Percentiles rank a stretch among this genome's conserved stretches.
phyloP scores from a whole-genome alignment of 2,113 vertebrate genomes.

The Oreochromis spilurus region DNA sequence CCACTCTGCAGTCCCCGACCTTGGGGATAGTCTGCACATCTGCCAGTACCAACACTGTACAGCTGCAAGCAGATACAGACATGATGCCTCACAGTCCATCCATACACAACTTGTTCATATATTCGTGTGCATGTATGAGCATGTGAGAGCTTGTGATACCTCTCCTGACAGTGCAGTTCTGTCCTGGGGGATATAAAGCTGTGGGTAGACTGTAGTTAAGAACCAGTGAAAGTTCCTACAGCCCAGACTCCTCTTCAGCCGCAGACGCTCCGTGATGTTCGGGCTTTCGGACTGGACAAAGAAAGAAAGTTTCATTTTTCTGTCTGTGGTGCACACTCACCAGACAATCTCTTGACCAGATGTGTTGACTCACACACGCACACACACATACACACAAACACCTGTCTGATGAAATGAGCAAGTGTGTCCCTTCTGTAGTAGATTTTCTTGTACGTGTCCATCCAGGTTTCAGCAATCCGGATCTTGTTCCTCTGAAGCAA shows the following conservation, averaged over 20 bases:
- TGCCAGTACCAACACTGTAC: conserved; percentile 78
- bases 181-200: conserved; percentile 72
- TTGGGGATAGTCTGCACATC: conserved; percentile 77
- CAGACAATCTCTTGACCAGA: background rate
- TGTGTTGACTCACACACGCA: background rate
- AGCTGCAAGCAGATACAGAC: conserved; percentile 72
- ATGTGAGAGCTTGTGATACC: conserved; percentile 56
- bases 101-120: background rate
- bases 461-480: conserved; percentile 83
- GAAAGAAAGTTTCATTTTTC: background rate
- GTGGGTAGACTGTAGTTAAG: conserved; percentile 79
- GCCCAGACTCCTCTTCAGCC: conserved; percentile 76
- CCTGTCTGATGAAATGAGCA: conserved; percentile 81
- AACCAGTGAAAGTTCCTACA: conserved; percentile 88
- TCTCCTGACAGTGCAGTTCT: conserved; percentile 78
- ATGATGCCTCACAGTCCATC: background rate
- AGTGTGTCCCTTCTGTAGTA: conserved; percentile 81
- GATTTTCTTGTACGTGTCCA: conserved; percentile 80
- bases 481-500: conserved; percentile 78
- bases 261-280: conserved; percentile 76
- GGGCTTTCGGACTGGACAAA: conserved; percentile 73
- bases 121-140: background rate
- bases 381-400: conserved; percentile 72
- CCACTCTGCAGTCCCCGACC: conserved; percentile 47
- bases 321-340: background rate